Evolutionary conservation across 2,888 invertebrate genomes (phyloP), one percentile per base, ranked within the genome.

Genomic region (Drosophila putrida): DNA sequence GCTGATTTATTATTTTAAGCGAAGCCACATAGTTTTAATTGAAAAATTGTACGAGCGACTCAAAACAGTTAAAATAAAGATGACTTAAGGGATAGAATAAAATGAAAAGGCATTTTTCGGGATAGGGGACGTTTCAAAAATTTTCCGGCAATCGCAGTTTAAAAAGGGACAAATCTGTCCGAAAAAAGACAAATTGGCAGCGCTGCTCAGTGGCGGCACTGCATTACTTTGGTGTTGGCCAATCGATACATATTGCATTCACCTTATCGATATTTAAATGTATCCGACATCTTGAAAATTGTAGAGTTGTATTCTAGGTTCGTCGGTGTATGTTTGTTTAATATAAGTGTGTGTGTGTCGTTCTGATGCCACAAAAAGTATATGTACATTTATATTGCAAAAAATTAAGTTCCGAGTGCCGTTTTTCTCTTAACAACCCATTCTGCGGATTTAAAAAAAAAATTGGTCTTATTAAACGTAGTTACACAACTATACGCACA

Each of bases 251-350:
- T n/a, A n/a, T n/a, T n/a, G n/a, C n/a, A 10, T 6, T 10, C 27
- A 35, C 25, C 33, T 25, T 58, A 33, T 10, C 35, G 57, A 49
- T 58, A 58, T 20, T 31, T 65, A 49, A 38, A 27, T 55, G 46
- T 49, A 51, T 51, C 69, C 43, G 60, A 66, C 61, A 67, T 75
- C 44, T 67, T 57, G 55, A 38, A 76, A 39, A 55, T 54, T 13
- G n/a, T 11, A 71, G 61, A 38, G 77, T 57, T 76, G 77, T 41
- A 67, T 67, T 76, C 13, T 4, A n/a, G 20, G 10, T 27, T 33
- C 20, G 41, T 62, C 57, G 61, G 47, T 60, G 51, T 61, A n/a
- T 76, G 58, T 67, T 77, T 59, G 64, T 70, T 62, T 64, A 54
- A 47, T 41, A 36, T 47, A 20, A 20, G 35, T 44, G 39, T 63